These are phyloP conservation scores for Gambusia yucatana DNA, from an alignment of 2,797 vertebrate species.

Conservation along the genomic window DNA sequence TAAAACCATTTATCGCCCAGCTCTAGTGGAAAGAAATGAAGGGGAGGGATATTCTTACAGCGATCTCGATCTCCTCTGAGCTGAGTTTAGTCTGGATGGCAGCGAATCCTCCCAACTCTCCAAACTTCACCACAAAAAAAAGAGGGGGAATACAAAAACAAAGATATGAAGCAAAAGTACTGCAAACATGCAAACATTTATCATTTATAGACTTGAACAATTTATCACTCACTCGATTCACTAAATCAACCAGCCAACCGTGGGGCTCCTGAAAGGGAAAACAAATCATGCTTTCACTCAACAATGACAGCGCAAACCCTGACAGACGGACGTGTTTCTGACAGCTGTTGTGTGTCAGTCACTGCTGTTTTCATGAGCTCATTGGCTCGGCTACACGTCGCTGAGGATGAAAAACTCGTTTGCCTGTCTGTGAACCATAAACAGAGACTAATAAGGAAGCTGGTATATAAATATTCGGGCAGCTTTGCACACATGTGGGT, in stretches of 20 bases:
- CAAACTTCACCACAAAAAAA: constrained; percentile 84
- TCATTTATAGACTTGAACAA: not conserved
- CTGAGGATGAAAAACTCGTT: constrained; percentile 21
- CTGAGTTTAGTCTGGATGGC: constrained; percentile 96
- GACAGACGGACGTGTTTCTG: constrained; percentile 10
- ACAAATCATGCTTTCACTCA: constrained; percentile 14
- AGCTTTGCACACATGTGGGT: constrained; percentile 2
- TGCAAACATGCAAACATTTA: constrained; percentile 3
- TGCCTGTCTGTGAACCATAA: constrained; percentile 30
- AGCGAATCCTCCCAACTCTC: constrained; percentile 95
- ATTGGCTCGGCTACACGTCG: constrained; percentile 45
- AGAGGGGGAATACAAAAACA: not conserved
- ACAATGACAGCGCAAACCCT: constrained; percentile 14
- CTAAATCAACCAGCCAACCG: constrained; percentile 98
- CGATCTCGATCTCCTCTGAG: constrained; percentile 94
- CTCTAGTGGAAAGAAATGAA: not conserved
- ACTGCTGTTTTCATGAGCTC: constrained; percentile 38
- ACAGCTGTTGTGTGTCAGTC: constrained; percentile 69
- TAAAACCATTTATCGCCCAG: no score
- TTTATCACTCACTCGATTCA: constrained; percentile 89
- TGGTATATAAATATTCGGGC: constrained; percentile 12
- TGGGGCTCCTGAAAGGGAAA: constrained; percentile 91
- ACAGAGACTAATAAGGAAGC: constrained; percentile 38
- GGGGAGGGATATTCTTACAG: constrained; percentile 80
- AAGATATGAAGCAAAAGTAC: not conserved